Evolutionary conservation across 2,113 vertebrate genomes (phyloP).

Genomic region (Myanophis thanlyinensis): DNA sequence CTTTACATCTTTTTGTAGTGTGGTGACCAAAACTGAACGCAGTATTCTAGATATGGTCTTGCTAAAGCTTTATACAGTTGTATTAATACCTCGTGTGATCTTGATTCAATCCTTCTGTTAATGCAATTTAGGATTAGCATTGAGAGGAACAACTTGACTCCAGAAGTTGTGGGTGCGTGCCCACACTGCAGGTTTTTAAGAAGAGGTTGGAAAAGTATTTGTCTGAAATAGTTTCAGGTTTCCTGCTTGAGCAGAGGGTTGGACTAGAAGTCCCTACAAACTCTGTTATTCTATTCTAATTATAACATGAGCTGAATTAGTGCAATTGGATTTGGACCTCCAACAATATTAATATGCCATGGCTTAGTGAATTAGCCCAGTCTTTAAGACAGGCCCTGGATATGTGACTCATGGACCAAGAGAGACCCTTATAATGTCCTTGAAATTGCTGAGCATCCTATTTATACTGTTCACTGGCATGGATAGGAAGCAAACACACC

Average conservation of each 20-base stretch:
- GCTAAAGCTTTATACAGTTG: no score
- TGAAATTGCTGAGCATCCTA: background rate
- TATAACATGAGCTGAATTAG: background rate
- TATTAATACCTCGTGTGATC: no score
- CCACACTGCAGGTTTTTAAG: background rate
- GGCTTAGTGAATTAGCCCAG: background rate
- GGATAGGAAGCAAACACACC: background rate
- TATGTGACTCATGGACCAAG: background rate
- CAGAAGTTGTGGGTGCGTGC: background rate
- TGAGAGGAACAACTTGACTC: background rate
- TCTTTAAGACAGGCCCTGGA: background rate
- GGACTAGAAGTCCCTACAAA: background rate
- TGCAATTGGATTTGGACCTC: background rate
- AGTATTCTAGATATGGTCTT: no score
- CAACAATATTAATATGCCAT: background rate
- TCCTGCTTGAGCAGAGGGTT: background rate
- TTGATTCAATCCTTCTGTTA: no score
- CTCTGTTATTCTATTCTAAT: background rate
- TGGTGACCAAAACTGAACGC: background rate
- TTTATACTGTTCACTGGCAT: background rate
- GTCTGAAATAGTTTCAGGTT: background rate
- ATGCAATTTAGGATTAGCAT: no score
- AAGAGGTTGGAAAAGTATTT: background rate
- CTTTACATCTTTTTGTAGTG: background rate
- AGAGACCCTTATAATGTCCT: background rate